Percentiles rank a stretch among this genome's conserved stretches.
These are phyloP conservation scores for Neotoma lepida DNA, from an alignment of 2,113 vertebrate genomes.

Conservation along the genomic window DNA sequence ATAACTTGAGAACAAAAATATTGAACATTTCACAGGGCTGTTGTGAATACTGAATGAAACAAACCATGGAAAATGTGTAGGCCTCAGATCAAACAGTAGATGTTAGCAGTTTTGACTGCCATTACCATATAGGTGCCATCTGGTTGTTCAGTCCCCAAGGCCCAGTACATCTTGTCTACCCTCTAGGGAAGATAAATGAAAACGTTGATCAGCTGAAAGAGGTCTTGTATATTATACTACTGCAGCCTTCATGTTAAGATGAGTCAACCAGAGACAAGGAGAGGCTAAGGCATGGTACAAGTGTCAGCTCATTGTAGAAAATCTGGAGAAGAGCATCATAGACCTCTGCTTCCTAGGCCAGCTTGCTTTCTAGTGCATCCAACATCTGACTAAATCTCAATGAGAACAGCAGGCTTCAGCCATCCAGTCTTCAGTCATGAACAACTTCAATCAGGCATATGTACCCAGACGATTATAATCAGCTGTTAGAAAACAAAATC, in stretches of 20 bases:
- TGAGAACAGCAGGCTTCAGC: background rate
- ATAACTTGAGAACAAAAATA: background rate
- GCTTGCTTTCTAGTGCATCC: background rate
- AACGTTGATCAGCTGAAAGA: background rate
- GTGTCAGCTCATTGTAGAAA: background rate
- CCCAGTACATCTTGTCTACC: background rate
- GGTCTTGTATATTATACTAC: background rate
- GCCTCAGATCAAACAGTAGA: background rate
- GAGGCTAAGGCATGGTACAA: background rate
- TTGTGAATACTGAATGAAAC: background rate
- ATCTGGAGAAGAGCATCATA: background rate
- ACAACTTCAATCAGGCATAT: conserved; percentile 50
- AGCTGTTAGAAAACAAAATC: conserved; percentile 63
- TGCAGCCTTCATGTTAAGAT: background rate
- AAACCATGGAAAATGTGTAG: background rate
- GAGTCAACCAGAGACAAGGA: background rate
- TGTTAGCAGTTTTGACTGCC: background rate
- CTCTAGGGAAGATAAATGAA: background rate
- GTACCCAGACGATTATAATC: conserved; percentile 41
- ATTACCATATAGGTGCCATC: background rate
- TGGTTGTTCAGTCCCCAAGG: background rate
- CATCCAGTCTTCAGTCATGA: conserved; percentile 27
- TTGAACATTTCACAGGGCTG: background rate
- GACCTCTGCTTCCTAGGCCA: background rate
- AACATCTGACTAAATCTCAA: conserved; percentile 2